Conservation (phyloP, 53 echinoderm and acorn worm genomes). For the Holothuria leucospilota region DNA sequence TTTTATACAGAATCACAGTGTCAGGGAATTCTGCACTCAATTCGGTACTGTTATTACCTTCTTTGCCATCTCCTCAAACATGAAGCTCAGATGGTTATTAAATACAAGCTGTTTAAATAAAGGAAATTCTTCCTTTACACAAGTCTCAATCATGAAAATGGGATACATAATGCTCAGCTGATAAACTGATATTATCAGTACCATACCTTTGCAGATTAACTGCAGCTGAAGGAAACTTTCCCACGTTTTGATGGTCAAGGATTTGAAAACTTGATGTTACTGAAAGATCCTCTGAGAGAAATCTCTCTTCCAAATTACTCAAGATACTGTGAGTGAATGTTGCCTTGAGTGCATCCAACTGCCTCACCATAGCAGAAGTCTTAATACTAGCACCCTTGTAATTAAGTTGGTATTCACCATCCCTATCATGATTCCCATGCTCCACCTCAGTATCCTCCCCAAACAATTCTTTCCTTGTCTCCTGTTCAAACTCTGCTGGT, state of each 20-base stretch:
- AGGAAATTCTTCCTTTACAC: slow-evolving; percentile 36
- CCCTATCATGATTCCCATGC: not conserved
- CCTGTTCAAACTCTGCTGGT: not conserved
- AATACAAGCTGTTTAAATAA: slow-evolving; percentile 24
- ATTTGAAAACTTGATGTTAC: not conserved
- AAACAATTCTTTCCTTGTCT: not conserved
- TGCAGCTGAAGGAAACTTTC: not conserved
- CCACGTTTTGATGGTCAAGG: not conserved
- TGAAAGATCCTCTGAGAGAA: not conserved
- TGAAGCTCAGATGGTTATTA: slow-evolving; percentile 1
- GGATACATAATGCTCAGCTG: not conserved
- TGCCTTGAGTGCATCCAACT: not conserved
- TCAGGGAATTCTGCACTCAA: slow-evolving; percentile 16
- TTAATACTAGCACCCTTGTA: slow-evolving; percentile 2
- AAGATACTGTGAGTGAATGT: not conserved
- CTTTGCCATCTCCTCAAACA: slow-evolving; percentile 14
- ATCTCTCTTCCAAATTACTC: not conserved
- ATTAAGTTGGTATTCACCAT: no score
- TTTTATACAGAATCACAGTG: not conserved
- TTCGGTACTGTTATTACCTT: no score
- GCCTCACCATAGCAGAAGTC: not conserved
- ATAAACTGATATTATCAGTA: no score
- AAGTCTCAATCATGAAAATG: not conserved
- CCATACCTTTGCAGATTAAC: no score
- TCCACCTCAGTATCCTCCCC: not conserved